Conservation (phyloP, 2,113 vertebrate species). For the Petromus typicus region DNA sequence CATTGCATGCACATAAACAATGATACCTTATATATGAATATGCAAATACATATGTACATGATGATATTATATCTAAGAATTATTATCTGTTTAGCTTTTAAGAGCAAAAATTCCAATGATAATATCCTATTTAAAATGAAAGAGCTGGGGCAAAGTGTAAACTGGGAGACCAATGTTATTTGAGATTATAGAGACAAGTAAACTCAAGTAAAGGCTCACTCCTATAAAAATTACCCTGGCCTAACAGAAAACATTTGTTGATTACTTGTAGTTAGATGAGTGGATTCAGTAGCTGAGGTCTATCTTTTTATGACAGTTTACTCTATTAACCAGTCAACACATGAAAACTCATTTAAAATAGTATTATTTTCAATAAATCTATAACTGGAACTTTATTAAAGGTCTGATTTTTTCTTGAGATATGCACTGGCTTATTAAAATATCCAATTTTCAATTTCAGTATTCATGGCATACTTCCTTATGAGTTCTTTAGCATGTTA, state of each 20-base stretch:
- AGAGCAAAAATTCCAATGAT: not conserved
- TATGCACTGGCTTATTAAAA: constrained; percentile 20
- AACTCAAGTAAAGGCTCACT: not conserved
- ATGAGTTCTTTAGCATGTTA: not conserved
- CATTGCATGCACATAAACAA: not conserved
- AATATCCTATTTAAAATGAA: constrained; percentile 4
- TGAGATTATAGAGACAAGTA: not conserved
- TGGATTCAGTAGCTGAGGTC: not conserved
- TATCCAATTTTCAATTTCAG: constrained; percentile 15
- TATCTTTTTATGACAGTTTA: not conserved
- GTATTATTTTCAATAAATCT: not conserved
- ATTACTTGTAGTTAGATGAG: not conserved
- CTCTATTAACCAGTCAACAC: not conserved
- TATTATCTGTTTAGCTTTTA: not conserved
- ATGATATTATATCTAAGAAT: not conserved
- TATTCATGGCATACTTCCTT: not conserved
- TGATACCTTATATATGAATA: not conserved
- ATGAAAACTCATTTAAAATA: not conserved
- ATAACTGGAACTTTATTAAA: constrained; percentile 28
- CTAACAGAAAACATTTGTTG: constrained; percentile 33
- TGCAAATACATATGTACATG: not conserved
- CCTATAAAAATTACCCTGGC: not conserved
- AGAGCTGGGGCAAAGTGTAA: not conserved
- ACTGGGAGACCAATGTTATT: not conserved
- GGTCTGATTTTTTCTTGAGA: not conserved